phyloP scores from a whole-genome alignment of 2,888 invertebrate genomes.

The Aelia acuminata region DNA sequence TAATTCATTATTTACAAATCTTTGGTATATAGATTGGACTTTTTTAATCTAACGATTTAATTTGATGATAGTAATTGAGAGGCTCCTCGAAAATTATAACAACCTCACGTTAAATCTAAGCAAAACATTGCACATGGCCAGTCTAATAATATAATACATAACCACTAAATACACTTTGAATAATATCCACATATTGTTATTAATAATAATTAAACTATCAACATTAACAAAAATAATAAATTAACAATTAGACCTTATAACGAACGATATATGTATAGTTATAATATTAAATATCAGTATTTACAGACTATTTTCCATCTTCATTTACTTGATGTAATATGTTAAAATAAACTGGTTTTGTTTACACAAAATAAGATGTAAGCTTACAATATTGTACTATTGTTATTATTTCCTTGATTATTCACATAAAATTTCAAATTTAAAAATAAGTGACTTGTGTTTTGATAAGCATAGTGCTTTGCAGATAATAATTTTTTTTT shows the following conservation, averaged over 20 bases:
- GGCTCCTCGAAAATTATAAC: not conserved
- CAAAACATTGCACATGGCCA: conserved; percentile 52
- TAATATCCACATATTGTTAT: conserved; percentile 6
- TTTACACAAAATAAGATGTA: not conserved
- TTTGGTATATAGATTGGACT: conserved; percentile 55
- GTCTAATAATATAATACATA: conserved; percentile 45
- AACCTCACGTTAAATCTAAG: not conserved
- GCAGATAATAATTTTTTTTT: not conserved
- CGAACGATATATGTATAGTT: not conserved
- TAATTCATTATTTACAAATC: conserved; percentile 54
- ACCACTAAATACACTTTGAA: conserved; percentile 37
- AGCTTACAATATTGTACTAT: not conserved
- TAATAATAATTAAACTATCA: conserved; percentile 29
- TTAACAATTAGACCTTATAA: conserved; percentile 44
- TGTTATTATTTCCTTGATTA: not conserved
- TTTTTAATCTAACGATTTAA: conserved; percentile 49
- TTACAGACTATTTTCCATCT: not conserved
- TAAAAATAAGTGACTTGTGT: not conserved
- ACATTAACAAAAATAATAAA: conserved; percentile 49
- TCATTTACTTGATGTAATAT: not conserved
- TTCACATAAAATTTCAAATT: not conserved
- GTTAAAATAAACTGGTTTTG: not conserved
- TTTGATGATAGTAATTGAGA: conserved; percentile 50
- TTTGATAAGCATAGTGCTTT: not conserved
- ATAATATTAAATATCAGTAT: not conserved